A percentile compares a stretch with the other conserved stretches of the same genome.
These are phyloP conservation scores for Crematogaster levior DNA, from an alignment of 2,888 invertebrate genomes.

Conservation along the genomic window DNA sequence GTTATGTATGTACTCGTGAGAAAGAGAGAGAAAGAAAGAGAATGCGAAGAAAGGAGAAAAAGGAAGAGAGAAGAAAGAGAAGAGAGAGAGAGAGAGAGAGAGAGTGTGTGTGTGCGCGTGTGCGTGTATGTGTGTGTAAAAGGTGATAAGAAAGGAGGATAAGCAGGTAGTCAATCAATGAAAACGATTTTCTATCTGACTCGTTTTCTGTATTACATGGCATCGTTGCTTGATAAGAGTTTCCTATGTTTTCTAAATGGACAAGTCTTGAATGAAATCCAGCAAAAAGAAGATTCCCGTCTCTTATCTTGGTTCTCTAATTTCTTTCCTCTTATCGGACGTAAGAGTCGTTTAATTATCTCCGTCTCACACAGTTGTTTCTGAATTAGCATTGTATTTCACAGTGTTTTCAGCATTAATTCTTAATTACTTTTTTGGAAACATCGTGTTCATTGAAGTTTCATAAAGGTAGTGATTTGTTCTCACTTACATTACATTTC, in stretches of 20 bases:
- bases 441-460: not conserved
- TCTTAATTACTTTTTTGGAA: not conserved
- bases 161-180: slow-evolving; percentile 71
- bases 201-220: slow-evolving; percentile 58
- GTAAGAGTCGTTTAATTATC: slow-evolving; percentile 27
- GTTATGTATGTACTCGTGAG: slow-evolving; percentile 11
- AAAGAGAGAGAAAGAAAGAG: not conserved
- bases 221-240: slow-evolving; percentile 63
- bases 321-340: slow-evolving; percentile 25
- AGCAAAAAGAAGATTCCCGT: not conserved
- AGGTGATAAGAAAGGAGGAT: not conserved
- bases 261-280: slow-evolving; percentile 21
- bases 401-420: not conserved
- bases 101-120: too few relatives aligned
- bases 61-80: not conserved
- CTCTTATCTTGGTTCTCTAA: slow-evolving; percentile 38
- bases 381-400: not conserved
- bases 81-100: not conserved
- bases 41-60: not conserved
- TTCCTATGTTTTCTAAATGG: slow-evolving; percentile 44
- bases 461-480: not conserved
- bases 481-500: not conserved
- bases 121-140: not conserved
- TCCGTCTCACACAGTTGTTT: not conserved
- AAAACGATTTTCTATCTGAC: slow-evolving; percentile 77